Base-by-base conservation (phyloP, 1,140 invertebrate species). In the Bombus polaris region DNA sequence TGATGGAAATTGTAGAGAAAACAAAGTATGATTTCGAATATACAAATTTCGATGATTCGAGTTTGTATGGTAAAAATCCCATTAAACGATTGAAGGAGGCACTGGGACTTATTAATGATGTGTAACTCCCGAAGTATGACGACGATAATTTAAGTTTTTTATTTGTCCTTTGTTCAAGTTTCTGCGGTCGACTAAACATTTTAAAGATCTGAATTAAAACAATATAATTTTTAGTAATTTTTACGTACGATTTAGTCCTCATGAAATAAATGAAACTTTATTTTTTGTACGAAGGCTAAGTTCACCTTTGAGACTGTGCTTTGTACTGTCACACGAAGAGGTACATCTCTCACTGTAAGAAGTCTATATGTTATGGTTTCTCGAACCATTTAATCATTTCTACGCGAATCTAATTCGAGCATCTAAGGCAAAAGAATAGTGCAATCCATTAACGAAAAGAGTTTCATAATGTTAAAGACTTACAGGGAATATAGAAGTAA, bases 21-120 rank as follows among this genome's bases (percentile, higher is more conserved):
- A 86, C 18, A 22, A 57, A 84, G 6, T 44, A 57, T 2, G 13
- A 15, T 66, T 65, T 88, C 1, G 88, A 91, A 8, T 72, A 2
- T 15, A 66, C 62, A 0, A 90, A 86, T 25, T 65, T 81, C 12
- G 71, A 57, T 13, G 83, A 75, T 18, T 25, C 71, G 13, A 90
- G 68, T 65, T 85, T 87, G 57, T 81, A 93, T 5, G 91, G 87
- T 12, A 92, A 87, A 1, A 91, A 39, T 18, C 93, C 93, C 6
- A 82, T 65, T 4, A 90, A 37, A n/a, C 66, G 77, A n/a, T 53
- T 80, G 8, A 93, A 0, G 1, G 77, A 65, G 1, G 91, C 77
- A 39, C 39, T 86, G 0, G 88, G 83, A 1, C 44, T 47, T 70
- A 93, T 91, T 25, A 93, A 25, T 0, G 85, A 83, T 0, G 32